Conservation (phyloP, 2,113 vertebrate genomes). For the Oxygymnocypris stewartii region DNA sequence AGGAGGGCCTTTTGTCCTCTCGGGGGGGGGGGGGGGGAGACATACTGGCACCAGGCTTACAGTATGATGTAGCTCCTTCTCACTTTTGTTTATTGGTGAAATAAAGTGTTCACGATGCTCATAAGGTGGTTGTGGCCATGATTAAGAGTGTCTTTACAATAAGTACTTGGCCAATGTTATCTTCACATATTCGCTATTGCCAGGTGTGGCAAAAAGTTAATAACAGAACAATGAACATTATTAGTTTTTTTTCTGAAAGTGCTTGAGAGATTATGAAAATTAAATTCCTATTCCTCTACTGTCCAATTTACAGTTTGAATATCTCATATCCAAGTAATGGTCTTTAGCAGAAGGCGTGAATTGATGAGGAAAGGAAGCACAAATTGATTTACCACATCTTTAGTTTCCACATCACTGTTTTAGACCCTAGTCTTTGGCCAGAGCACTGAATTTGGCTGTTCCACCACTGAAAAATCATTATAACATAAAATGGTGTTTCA, state of each 20-base stretch:
- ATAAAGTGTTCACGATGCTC: background rate
- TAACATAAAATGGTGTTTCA: conserved; percentile 16
- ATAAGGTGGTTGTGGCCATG: background rate
- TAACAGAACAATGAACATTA: background rate
- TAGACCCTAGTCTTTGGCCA: background rate
- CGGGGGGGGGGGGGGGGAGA: too few species aligned
- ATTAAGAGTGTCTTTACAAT: background rate
- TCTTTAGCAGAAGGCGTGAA: background rate
- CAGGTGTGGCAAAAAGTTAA: background rate
- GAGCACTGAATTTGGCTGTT: background rate
- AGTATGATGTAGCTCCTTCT: too few species aligned
- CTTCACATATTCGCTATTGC: background rate
- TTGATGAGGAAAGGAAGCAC: background rate
- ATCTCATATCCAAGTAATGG: background rate
- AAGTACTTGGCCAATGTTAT: background rate
- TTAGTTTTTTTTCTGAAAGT: background rate
- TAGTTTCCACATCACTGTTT: background rate
- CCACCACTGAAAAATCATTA: conserved; percentile 2
- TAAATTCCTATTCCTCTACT: too few species aligned
- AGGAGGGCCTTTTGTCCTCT: too few species aligned
- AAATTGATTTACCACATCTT: too few species aligned
- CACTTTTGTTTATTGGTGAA: background rate
- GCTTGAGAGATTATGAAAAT: background rate
- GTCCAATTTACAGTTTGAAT: background rate
- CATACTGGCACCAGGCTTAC: too few species aligned